Percentiles rank a stretch among this genome's conserved stretches.
Evolutionary conservation across 1,140 invertebrate species (phyloP).

Genomic region (Hyles vespertilio): DNA sequence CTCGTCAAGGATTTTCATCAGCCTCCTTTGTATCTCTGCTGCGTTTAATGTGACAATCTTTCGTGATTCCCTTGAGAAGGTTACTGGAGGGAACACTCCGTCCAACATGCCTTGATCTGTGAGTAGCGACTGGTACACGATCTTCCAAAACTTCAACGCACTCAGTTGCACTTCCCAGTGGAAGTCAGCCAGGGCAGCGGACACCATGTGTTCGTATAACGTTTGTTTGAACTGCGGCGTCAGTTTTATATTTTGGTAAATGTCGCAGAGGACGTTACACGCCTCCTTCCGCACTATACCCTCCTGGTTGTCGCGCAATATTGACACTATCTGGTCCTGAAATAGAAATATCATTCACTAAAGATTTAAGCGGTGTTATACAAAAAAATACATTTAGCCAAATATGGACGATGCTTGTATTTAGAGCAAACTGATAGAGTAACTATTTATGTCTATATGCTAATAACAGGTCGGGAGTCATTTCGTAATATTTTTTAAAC

Average conservation of each 20-base stretch:
- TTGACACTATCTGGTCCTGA: conserved; percentile 79
- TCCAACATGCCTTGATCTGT: conserved; percentile 87
- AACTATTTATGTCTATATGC: too few relatives aligned
- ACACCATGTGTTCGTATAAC: conserved; percentile 78
- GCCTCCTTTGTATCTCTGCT: conserved; percentile 79
- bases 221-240: conserved; percentile 61
- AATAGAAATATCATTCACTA: conserved; percentile 30
- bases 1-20: conserved; percentile 81
- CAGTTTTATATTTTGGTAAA: conserved; percentile 81
- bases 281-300: conserved; percentile 85
- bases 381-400: too few relatives aligned
- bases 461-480: too few relatives aligned
- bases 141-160: conserved; percentile 82
- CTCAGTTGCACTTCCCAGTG: conserved; percentile 87
- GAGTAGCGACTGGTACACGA: conserved; percentile 80
- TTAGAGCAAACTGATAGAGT: too few relatives aligned
- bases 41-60: conserved; percentile 85
- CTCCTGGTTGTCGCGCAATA: conserved; percentile 82
- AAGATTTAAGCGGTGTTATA: too few relatives aligned
- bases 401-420: too few relatives aligned
- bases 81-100: conserved; percentile 83
- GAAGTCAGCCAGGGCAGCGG: conserved; percentile 81
- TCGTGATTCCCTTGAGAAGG: conserved; percentile 85
- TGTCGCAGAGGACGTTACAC: conserved; percentile 78
- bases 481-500: too few relatives aligned